Percentiles rank a stretch among this genome's conserved stretches.
These are phyloP conservation scores for Lasioglossum pauxillum DNA, from an alignment of 2,888 invertebrate genomes.

Conservation along the genomic window DNA sequence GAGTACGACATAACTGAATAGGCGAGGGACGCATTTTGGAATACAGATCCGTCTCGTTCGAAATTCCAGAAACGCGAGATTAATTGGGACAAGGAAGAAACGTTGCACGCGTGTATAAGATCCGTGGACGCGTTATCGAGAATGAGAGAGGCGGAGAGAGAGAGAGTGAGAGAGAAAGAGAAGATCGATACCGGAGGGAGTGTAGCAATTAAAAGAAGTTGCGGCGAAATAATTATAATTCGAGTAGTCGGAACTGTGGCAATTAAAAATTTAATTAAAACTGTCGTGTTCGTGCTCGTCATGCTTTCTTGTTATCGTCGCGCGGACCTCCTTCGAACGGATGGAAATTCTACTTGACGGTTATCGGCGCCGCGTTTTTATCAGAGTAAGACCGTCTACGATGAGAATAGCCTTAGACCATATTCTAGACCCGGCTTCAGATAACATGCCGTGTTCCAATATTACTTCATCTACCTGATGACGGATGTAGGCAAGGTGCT, in stretches of 20 bases:
- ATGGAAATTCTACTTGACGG: constrained; percentile 27
- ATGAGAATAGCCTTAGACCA: no score
- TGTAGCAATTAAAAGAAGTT: constrained; percentile 18
- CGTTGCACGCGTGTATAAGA: neutral
- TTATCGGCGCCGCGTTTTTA: constrained; percentile 1
- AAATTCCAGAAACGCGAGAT: neutral
- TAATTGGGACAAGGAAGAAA: neutral
- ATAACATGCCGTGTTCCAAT: no score
- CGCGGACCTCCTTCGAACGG: constrained; percentile 21
- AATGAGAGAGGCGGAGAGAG: neutral
- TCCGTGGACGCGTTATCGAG: neutral
- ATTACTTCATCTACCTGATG: no score
- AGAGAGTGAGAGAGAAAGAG: neutral
- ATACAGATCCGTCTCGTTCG: neutral
- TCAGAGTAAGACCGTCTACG: neutral
- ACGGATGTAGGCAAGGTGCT: no score
- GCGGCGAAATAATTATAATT: constrained; percentile 16
- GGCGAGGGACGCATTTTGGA: neutral
- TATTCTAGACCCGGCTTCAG: no score
- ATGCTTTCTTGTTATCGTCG: constrained; percentile 47
- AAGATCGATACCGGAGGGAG: neutral
- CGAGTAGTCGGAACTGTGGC: constrained; percentile 20
- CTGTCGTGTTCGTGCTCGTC: constrained; percentile 34
- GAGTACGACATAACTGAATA: neutral
- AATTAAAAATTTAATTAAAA: constrained; percentile 58